These are phyloP conservation scores for Botia almorhae DNA, from an alignment of 2,797 vertebrate species.

Conservation along the genomic window DNA sequence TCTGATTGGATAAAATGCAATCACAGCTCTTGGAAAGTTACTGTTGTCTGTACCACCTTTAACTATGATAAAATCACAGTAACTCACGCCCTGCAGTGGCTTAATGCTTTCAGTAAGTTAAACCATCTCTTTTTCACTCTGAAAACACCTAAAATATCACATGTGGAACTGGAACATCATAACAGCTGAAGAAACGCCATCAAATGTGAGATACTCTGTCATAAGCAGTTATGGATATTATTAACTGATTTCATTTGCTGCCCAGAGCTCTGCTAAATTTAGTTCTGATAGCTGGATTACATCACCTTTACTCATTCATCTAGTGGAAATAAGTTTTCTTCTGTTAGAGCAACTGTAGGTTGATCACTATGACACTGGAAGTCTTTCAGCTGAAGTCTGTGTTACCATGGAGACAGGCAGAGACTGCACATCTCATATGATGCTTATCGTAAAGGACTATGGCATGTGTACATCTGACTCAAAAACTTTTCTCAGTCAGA, in stretches of 20 bases:
- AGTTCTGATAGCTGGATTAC: slow-evolving; percentile 14
- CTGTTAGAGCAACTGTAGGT: slow-evolving; percentile 34
- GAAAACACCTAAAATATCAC: not conserved
- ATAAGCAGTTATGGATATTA: slow-evolving; percentile 7
- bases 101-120: not conserved
- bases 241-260: not conserved
- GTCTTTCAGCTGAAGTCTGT: slow-evolving; percentile 39
- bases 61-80: not conserved
- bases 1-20: too few species aligned
- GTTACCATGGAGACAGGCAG: slow-evolving; percentile 70
- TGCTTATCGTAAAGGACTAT: slow-evolving; percentile 39
- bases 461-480: slow-evolving; percentile 43
- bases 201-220: not conserved
- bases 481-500: not conserved
- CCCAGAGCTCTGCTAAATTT: slow-evolving; percentile 8
- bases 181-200: slow-evolving; percentile 7
- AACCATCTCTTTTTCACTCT: not conserved
- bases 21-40: not conserved
- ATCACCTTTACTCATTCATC: slow-evolving; percentile 34
- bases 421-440: slow-evolving; percentile 41
- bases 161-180: not conserved
- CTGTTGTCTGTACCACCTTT: not conserved
- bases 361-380: slow-evolving; percentile 45
- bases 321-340: slow-evolving; percentile 38
- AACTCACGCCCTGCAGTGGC: not conserved